These are phyloP conservation scores for Galeopterus variegatus DNA, from an alignment of 2,113 vertebrate species.

Conservation along the genomic window DNA sequence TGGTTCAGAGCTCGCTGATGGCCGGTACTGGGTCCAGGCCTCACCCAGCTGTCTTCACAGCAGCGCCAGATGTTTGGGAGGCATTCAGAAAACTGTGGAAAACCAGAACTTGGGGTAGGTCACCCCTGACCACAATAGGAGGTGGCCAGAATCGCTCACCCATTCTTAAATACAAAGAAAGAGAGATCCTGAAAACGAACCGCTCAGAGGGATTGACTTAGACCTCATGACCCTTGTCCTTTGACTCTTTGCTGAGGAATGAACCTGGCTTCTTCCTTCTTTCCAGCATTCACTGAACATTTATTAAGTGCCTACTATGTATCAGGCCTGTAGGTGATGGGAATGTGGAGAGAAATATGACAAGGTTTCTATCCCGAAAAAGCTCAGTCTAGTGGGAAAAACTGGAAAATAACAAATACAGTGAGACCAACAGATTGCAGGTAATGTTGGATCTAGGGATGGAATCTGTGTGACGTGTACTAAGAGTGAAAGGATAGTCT, in stretches of 20 bases:
- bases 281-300: background rate
- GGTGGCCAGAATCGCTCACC: background rate
- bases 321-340: background rate
- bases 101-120: background rate
- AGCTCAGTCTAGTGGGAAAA: background rate
- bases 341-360: background rate
- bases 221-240: background rate
- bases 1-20: constrained; percentile 72
- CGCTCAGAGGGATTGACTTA: background rate
- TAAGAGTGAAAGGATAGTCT: background rate
- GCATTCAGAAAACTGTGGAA: background rate
- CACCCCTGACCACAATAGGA: background rate
- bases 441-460: background rate
- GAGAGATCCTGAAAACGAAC: background rate
- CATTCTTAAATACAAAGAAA: background rate
- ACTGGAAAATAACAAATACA: background rate
- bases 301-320: background rate
- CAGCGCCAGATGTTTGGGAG: constrained; percentile 61
- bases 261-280: background rate
- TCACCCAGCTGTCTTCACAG: background rate
- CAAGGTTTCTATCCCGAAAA: background rate
- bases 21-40: constrained; percentile 70
- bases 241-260: background rate
- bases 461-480: background rate
- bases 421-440: background rate